Base-by-base conservation (phyloP, 2,888 invertebrate genomes). In the Plutella xylostella region DNA sequence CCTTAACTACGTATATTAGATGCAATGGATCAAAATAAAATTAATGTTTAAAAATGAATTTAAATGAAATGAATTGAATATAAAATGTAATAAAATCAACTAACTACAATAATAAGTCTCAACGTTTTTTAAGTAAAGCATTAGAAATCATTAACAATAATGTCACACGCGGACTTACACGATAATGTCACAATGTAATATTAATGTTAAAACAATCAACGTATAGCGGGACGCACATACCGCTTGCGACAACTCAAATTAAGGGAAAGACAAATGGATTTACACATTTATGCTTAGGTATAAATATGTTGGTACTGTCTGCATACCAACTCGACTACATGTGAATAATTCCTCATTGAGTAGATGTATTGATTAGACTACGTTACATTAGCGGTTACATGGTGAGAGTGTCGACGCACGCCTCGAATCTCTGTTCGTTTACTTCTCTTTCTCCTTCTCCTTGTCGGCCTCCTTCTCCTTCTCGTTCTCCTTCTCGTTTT, bases 381-480 rank as follows among this genome's bases (percentile, higher is more conserved):
- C n/a, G n/a, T n/a, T n/a, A n/a, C n/a, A n/a, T n/a, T n/a, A n/a
- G n/a, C n/a, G n/a, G n/a, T n/a, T n/a, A n/a, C n/a, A n/a, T n/a
- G n/a, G n/a, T n/a, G n/a, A n/a, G 22, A n/a, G n/a, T n/a, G n/a
- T n/a, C n/a, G n/a, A n/a, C n/a, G n/a, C n/a, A n/a, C n/a, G n/a
- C n/a, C n/a, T n/a, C n/a, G n/a, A n/a, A n/a, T 28, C 28, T n/a
- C n/a, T 28, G 4, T 88, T 90, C 64, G 89, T 89, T 65, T 91
- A 91, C 55, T 89, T 88, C 54, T 88, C 88, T 45, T 87, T 89
- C 59, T 92, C 92, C 70, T 92, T 79, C 50, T 79, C 78, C 28
- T 67, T 18, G 12, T 78, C 78, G 56, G 89, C 90, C 58, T 92
- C 92, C 67, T 92, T 92, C 59, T 92, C 92, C 57, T 90, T 90